These are phyloP conservation scores for Isurus oxyrinchus DNA, from an alignment of 2,113 vertebrate species.

Conservation along the genomic window DNA sequence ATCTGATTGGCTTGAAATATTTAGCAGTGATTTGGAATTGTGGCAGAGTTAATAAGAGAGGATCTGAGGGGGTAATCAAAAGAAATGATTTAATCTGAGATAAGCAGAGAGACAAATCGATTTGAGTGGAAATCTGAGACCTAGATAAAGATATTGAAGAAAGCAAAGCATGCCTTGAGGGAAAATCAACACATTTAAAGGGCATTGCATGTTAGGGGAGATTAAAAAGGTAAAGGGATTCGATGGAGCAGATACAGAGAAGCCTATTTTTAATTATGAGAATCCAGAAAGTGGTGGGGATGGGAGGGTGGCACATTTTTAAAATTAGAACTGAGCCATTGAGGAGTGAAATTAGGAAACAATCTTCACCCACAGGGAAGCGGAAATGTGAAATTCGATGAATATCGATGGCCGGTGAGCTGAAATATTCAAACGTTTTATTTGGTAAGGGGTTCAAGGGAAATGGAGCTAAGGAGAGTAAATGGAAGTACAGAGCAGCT, in stretches of 20 bases:
- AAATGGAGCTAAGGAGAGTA: background rate
- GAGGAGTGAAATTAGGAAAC: background rate
- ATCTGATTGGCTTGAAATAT: constrained; percentile 12
- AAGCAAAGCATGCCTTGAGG: background rate
- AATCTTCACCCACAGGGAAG: background rate
- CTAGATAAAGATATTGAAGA: background rate
- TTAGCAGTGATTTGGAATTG: constrained; percentile 26
- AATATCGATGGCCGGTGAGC: background rate
- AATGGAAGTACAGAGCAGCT: background rate
- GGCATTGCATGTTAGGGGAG: background rate
- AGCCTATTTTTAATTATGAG: background rate
- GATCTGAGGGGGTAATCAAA: background rate
- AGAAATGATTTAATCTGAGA: background rate
- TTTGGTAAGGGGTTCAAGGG: background rate
- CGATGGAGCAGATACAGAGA: background rate
- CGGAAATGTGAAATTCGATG: background rate
- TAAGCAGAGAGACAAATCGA: background rate
- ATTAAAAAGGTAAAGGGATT: background rate
- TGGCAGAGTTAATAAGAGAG: background rate
- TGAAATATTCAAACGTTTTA: background rate
- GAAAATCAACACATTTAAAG: constrained; percentile 19
- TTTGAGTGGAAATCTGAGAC: background rate
- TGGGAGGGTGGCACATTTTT: background rate
- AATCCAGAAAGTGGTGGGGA: background rate
- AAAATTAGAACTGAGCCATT: background rate